These are phyloP conservation scores for Embiotoca jacksoni DNA, from an alignment of 2,113 vertebrate genomes.

Conservation along the genomic window DNA sequence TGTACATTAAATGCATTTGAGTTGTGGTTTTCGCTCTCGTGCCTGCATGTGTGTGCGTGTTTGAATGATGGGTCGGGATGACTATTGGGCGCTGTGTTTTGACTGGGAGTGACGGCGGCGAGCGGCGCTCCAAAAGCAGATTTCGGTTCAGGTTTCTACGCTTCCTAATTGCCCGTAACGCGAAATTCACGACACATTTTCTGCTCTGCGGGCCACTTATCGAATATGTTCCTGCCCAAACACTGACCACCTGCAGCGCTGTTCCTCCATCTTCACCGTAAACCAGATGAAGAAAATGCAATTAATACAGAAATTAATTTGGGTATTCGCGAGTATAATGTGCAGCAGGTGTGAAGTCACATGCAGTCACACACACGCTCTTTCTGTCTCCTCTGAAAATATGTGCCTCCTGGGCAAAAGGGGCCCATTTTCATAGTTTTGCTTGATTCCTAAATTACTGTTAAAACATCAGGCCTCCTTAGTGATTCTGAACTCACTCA, in stretches of 20 bases:
- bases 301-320: background rate
- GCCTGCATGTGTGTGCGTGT: conserved; percentile 25
- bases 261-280: conserved; percentile 21
- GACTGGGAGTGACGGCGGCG: conserved; percentile 50
- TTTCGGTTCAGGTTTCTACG: conserved; percentile 70
- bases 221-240: conserved; percentile 38
- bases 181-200: conserved; percentile 40
- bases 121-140: conserved; percentile 37
- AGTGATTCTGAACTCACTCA: conserved; percentile 48
- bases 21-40: conserved; percentile 45
- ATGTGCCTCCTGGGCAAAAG: conserved; percentile 55
- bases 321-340: conserved; percentile 12
- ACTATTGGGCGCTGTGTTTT: conserved; percentile 60
- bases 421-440: conserved; percentile 57
- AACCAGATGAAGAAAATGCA: conserved; percentile 6
- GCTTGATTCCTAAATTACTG: conserved; percentile 75
- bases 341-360: conserved; percentile 45
- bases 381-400: conserved; percentile 38
- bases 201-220: conserved; percentile 41
- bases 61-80: conserved; percentile 39
- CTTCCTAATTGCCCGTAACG: conserved; percentile 76
- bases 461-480: conserved; percentile 68
- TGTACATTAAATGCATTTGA: conserved; percentile 34
- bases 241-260: background rate
- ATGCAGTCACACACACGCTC: conserved; percentile 13